These are phyloP conservation scores for Littorina saxatilis DNA, from an alignment of 1,140 invertebrate genomes.

Conservation along the genomic window DNA sequence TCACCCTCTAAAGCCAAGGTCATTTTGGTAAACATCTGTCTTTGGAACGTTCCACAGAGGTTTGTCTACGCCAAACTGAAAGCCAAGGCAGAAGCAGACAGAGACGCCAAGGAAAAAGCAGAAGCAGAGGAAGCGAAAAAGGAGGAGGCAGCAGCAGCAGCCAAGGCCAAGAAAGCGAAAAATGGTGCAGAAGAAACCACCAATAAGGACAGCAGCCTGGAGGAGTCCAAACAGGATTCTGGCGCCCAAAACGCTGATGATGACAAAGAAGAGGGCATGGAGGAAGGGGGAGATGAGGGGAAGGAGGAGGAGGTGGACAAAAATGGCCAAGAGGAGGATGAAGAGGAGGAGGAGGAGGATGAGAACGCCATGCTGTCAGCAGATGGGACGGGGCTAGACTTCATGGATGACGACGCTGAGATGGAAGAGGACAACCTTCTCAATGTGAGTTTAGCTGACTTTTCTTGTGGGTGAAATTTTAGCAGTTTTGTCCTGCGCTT, in stretches of 20 bases:
- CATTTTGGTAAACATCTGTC: too few species aligned
- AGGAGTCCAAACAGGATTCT: neutral
- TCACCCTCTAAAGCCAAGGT: too few species aligned
- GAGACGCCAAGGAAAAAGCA: slow-evolving; percentile 38
- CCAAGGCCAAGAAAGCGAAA: neutral
- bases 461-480: too few species aligned
- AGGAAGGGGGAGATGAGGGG: slow-evolving; percentile 14
- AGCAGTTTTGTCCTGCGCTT: too few species aligned
- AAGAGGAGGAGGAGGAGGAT: slow-evolving; percentile 31
- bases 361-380: neutral
- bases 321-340: slow-evolving; percentile 32
- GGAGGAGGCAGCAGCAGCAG: neutral
- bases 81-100: slow-evolving; percentile 36
- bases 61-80: slow-evolving; percentile 18
- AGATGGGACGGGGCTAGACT: neutral
- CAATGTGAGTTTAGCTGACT: too few species aligned
- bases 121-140: slow-evolving; percentile 19
- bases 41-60: slow-evolving; percentile 7
- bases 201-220: neutral
- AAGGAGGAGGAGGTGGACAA: too few species aligned
- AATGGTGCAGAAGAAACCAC: neutral
- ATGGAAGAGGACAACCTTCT: too few species aligned
- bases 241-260: neutral
- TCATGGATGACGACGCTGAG: neutral
- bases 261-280: slow-evolving; percentile 14